Conservation (phyloP, 2,113 vertebrate genomes). For the Dascyllus trimaculatus region DNA sequence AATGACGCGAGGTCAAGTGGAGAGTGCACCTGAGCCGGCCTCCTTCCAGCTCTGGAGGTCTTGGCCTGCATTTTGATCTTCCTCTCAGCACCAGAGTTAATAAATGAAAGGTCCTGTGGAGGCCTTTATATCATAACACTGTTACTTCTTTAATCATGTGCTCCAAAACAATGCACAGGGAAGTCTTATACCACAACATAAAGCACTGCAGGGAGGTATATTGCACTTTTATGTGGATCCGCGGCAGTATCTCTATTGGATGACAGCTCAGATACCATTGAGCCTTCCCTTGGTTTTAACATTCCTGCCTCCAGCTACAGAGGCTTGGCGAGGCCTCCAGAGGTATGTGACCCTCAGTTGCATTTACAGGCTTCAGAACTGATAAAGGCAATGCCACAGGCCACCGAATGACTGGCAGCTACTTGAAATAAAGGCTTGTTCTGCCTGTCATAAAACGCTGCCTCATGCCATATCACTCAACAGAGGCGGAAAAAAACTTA, state of each 20-base stretch:
- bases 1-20: slow-evolving; percentile 45
- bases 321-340: slow-evolving; percentile 49
- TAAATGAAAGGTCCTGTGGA: not conserved
- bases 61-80: slow-evolving; percentile 3
- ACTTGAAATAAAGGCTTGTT: slow-evolving; percentile 54
- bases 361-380: slow-evolving; percentile 63
- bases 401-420: slow-evolving; percentile 66
- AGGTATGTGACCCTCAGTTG: slow-evolving; percentile 71
- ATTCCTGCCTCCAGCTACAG: slow-evolving; percentile 62
- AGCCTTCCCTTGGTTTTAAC: slow-evolving; percentile 59
- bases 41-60: not conserved
- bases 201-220: slow-evolving; percentile 16
- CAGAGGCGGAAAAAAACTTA: not conserved
- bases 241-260: slow-evolving; percentile 35
- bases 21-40: not conserved
- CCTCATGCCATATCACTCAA: slow-evolving; percentile 29
- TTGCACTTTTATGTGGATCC: slow-evolving; percentile 23
- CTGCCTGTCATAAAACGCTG: slow-evolving; percentile 37
- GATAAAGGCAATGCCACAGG: slow-evolving; percentile 67
- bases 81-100: slow-evolving; percentile 35
- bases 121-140: slow-evolving; percentile 22
- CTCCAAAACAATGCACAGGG: not conserved
- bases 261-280: slow-evolving; percentile 6
- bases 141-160: not conserved
- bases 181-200: slow-evolving; percentile 9